phyloP scores from a whole-genome alignment of 92 coral and sea anemone species.

The Micromussa lordhowensis region DNA sequence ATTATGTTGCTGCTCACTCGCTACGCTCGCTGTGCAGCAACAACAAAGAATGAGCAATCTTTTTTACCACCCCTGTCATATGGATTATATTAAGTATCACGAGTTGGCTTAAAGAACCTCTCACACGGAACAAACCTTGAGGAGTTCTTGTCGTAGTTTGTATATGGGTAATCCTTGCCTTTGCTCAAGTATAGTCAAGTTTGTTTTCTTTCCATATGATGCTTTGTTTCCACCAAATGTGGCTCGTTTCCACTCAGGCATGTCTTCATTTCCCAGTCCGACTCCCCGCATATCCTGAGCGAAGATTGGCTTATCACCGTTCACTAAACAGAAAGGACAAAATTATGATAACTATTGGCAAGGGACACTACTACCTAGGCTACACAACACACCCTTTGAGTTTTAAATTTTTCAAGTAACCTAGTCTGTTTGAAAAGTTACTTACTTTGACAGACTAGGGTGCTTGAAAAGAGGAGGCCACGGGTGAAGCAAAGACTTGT shows the following conservation, averaged over 20 bases:
- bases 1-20: no score
- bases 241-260: slow-evolving; percentile 99
- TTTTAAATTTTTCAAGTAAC: no score
- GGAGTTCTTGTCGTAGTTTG: slow-evolving; percentile 70
- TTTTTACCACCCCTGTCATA: no score
- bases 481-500: background rate
- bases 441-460: background rate
- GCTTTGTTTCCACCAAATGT: slow-evolving; percentile 99
- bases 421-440: background rate
- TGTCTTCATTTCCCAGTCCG: slow-evolving; percentile 87
- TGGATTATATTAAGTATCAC: no score
- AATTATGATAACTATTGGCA: background rate
- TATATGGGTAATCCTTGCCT: slow-evolving; percentile 95
- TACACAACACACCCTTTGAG: background rate
- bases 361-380: no score
- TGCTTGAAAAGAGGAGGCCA: background rate
- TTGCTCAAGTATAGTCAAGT: slow-evolving; percentile 87
- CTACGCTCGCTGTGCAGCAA: no score
- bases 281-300: slow-evolving; percentile 98
- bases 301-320: slow-evolving; percentile 87
- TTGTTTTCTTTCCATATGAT: slow-evolving; percentile 94
- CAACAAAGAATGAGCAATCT: no score
- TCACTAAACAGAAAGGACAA: slow-evolving; percentile 48
- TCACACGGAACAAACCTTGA: slow-evolving; percentile 15
- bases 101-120: background rate